Evolutionary conservation across 1,140 invertebrate genomes (phyloP).

Genomic region (Eurytemora carolleeae): DNA sequence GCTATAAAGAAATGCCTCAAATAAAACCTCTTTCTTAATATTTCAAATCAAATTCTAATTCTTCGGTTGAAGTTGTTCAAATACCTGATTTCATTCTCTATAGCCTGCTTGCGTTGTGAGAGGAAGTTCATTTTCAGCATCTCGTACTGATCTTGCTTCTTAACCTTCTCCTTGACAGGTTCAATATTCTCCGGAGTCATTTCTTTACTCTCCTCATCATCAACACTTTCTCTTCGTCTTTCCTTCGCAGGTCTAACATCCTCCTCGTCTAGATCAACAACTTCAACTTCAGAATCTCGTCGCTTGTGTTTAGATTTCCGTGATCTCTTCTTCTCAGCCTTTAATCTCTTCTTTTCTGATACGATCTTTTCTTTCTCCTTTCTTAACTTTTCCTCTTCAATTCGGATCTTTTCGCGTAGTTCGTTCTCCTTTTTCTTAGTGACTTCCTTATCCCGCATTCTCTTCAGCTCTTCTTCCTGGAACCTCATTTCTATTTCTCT

Average conservation of each 20-base stretch:
- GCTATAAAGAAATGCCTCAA: no score
- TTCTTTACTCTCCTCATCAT: no score
- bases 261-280: no score
- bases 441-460: neutral
- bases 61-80: no score
- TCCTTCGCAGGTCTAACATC: neutral
- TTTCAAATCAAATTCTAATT: no score
- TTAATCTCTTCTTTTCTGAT: neutral
- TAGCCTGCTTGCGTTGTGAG: neutral
- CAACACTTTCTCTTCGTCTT: neutral
- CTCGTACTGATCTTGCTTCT: neutral
- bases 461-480: neutral
- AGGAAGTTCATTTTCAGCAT: neutral
- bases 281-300: neutral
- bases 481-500: neutral
- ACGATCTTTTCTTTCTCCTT: neutral
- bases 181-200: neutral
- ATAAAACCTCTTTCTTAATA: no score
- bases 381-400: neutral
- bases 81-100: neutral
- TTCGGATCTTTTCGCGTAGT: neutral
- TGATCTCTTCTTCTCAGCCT: neutral
- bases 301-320: neutral
- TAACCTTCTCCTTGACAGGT: neutral
- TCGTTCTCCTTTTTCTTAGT: neutral